Base-by-base conservation (phyloP, 2,113 vertebrate species). In the Thamnaconus septentrionalis region DNA sequence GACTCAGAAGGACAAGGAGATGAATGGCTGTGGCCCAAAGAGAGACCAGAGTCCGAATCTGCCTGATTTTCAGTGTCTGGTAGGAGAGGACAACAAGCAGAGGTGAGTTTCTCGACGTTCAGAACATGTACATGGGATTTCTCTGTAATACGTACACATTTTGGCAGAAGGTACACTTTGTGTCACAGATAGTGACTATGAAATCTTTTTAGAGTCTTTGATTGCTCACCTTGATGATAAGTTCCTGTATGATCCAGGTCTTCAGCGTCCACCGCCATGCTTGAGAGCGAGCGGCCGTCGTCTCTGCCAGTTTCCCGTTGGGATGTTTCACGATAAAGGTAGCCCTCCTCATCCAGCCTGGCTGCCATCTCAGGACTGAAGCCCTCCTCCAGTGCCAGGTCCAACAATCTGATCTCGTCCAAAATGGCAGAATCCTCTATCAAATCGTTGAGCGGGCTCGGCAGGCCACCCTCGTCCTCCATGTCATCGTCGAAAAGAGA, bases 1-100 rank as follows among this genome's bases (percentile, higher is more conserved):
- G 93, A 91, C 71, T 96, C 94, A 0, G 95, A 98, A 69, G 90
- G 90, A 87, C 91, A 94, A 49, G 95, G 93, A 46, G 96, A 99
- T 53, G 91, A 91, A 3, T 93, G 94, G 11, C 94, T 96, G 87
- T 89, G 93, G 83, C 95, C 92, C 75, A 99, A 80, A 54, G 96
- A 98, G 31, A 99, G 96, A 7, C 96, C 97, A 0, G 97, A 98
- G 87, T 98, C 97, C 0, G 96, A 96, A 56, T 98, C 96, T 1
- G 93, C 91, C 66, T 85, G 83, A 31, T 74, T 53, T 7, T 62
- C 45, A 10, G 1, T 31, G 4, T 65, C 86, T 88, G 50, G 3
- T 12, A 75, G 9, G 3, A 66, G 12, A 6, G 6, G 65, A 66
- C 1, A 56, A 45, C 5, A 2, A 55, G n/a, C 6, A 11, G 1